Evolutionary conservation across 2,888 invertebrate species (phyloP), one percentile per base, ranked within the genome.

Genomic region (Apomyelois bistriatella): DNA sequence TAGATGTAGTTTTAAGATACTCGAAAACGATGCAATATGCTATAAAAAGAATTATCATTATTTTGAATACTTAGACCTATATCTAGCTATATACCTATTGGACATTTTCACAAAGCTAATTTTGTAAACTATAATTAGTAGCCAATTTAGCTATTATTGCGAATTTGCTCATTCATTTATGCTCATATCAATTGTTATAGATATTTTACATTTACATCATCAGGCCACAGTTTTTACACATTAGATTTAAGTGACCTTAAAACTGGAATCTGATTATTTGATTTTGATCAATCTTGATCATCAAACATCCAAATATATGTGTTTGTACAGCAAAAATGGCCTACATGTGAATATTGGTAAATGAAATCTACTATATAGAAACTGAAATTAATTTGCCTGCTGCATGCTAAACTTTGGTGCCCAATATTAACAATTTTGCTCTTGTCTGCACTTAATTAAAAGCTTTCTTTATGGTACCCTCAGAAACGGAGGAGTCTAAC

Each of bases 1-100:
- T 86, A 87, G 86, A 66, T 70, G 85, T 87, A 87, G 86, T 72
- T 75, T 64, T 85, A 87, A 85, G 84, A 72, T 66, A 68, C 60
- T 75, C 79, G 70, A 69, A 70, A 77, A 70, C 76, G 66, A 76
- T 72, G 74, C 78, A 76, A 76, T 71, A 68, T 64, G 74, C 79
- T 82, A 73, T 58, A 68, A 65, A 72, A 68, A 62, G 68, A 70
- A 72, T 68, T 68, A 68, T 75, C 73, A 73, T 74, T 56, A 69
- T 68, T 38, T 70, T 81, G 79, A 79, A 69, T 61, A 66, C 50
- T 64, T 76, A 76, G 73, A 70, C 66, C 75, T 72, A 70, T 71
- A 67, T 67, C 68, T 84, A 84, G 82, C 70, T 65, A 65, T 64
- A 78, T 65, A 40, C 37, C 12, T 12, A 78, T 58, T 60, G 48